phyloP scores from a whole-genome alignment of 1,140 invertebrate species.

The Tyrophagus putrescentiae region DNA sequence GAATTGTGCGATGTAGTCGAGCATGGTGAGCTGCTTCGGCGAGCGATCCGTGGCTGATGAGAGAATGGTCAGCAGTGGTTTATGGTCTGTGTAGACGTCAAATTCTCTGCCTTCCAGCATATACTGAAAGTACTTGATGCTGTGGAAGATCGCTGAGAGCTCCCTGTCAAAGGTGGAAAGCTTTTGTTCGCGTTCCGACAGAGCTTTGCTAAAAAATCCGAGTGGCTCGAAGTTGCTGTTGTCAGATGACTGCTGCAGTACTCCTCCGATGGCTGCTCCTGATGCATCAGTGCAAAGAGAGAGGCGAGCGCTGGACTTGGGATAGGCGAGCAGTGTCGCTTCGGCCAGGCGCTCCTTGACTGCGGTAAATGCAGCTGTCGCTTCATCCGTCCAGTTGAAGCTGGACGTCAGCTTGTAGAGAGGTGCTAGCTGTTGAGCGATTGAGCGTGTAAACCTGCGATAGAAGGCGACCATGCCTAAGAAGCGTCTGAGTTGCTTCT shows the following conservation, averaged over 20 bases:
- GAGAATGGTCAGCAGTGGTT: background rate
- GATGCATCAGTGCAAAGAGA: conserved; percentile 23
- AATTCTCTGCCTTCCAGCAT: conserved; percentile 30
- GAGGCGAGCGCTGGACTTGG: conserved; percentile 8
- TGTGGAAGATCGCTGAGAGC: conserved; percentile 27
- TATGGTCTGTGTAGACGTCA: background rate
- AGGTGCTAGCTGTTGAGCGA: background rate
- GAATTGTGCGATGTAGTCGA: conserved; percentile 34
- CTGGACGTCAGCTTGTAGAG: background rate
- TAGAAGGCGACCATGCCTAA: conserved; percentile 31
- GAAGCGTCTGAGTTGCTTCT: conserved; percentile 31
- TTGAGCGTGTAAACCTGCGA: conserved; percentile 13
- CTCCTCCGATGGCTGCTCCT: conserved; percentile 23
- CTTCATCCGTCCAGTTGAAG: background rate
- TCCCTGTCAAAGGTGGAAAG: conserved; percentile 27
- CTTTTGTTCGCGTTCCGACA: conserved; percentile 21
- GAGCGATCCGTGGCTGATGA: conserved; percentile 8
- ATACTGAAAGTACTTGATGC: conserved; percentile 29
- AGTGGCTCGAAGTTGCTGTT: conserved; percentile 22
- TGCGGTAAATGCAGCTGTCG: background rate
- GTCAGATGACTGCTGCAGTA: conserved; percentile 16
- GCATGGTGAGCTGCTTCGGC: conserved; percentile 27
- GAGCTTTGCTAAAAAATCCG: conserved; percentile 21
- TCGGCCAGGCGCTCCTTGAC: background rate
- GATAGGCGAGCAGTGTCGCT: conserved; percentile 19